Base-by-base conservation (phyloP, 2,797 vertebrate species). In the Siniperca scherzeri region DNA sequence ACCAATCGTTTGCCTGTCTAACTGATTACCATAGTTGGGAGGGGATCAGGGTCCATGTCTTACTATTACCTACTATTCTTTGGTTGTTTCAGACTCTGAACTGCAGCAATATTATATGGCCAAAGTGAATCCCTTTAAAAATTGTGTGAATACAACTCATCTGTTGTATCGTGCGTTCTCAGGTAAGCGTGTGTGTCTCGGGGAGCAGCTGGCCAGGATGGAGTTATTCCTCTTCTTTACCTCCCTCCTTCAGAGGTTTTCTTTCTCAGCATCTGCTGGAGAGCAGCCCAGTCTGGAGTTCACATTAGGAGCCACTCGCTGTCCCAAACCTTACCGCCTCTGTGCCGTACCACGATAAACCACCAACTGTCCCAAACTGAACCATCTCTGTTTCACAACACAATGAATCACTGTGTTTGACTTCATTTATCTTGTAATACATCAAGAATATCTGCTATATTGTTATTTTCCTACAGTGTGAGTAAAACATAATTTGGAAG, bases 211-310 rank as follows among this genome's bases (percentile, higher is more conserved):
- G 74, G 96, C 96, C 88, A 93, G 91, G 83, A 93, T 86, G 67
- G 96, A 97, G 82, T 76, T 97, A n/a, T 96, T 94, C 83, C 83
- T 95, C 70, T 93, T 94, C 56, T 93, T 95, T n/a, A 90, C 93
- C 21, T 90, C 79, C 67, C 85, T 97, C 71, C 81, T 97, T 42
- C 96, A 97, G 93, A 96, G 94, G 40, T 97, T 98, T 91, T 95
- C 93, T 19, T 91, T 98, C 82, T 92, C 84, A 9, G 7, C 89
- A 0, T 91, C 95, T 0, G 60, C 53, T 0, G 93, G 88, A 68
- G 93, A 95, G 75, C 88, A 87, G 0, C 92, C 82, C 52, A 95
- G 8, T 74, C 46, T 95, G 59, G 77, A 95, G 25, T 92, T 7
- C 33, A 77, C 40, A 9, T 5, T 93, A 16, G 95, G 95, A 7